These are phyloP conservation scores for Mimas tiliae DNA, from an alignment of 2,888 invertebrate genomes.

Conservation along the genomic window DNA sequence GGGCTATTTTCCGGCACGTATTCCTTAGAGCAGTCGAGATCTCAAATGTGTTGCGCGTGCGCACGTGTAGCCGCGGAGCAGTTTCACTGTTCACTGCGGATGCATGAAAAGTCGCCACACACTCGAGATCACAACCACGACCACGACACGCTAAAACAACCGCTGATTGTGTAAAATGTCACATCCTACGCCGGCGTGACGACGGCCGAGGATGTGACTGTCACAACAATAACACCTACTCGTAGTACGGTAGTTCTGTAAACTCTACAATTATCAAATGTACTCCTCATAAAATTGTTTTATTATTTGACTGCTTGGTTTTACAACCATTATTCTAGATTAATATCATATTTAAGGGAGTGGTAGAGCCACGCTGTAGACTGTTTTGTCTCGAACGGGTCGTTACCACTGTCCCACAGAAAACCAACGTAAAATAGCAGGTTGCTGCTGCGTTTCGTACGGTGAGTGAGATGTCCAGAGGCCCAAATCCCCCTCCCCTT, in stretches of 20 bases:
- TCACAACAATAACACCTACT: slow-evolving; percentile 29
- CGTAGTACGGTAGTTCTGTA: not conserved
- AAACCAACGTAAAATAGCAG: no score
- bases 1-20: slow-evolving; percentile 45
- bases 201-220: slow-evolving; percentile 36
- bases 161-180: slow-evolving; percentile 54
- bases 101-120: slow-evolving; percentile 47
- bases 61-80: slow-evolving; percentile 58
- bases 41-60: slow-evolving; percentile 35
- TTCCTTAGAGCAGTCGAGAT: slow-evolving; percentile 42
- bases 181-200: slow-evolving; percentile 48
- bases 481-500: no score
- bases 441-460: no score
- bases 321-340: no score
- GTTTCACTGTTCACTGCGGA: slow-evolving; percentile 58
- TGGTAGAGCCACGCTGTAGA: no score
- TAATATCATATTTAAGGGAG: no score
- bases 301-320: no score
- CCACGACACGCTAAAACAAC: slow-evolving; percentile 50
- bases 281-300: no score
- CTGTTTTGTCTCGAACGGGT: no score
- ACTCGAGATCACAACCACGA: slow-evolving; percentile 32
- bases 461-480: no score
- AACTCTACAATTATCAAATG: not conserved
- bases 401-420: no score